Percentiles rank a stretch among this genome's conserved stretches.
Evolutionary conservation across 2,113 vertebrate genomes (phyloP).

Genomic region (Scomber colias): DNA sequence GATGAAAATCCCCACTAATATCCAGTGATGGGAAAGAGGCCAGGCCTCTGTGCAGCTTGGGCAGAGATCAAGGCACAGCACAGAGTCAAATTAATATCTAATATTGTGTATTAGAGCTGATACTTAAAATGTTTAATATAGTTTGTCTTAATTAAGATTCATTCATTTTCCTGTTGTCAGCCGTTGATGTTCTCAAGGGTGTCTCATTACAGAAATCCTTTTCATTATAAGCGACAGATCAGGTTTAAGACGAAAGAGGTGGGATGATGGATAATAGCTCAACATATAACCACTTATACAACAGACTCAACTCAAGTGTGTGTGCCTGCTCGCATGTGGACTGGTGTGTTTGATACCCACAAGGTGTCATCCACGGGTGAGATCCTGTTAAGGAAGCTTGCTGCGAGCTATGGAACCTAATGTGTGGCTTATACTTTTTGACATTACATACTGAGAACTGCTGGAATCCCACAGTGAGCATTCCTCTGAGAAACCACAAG

Average conservation of each 20-base stretch:
- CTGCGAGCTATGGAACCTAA: background rate
- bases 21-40: constrained; percentile 33
- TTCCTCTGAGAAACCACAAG: constrained; percentile 64
- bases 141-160: constrained; percentile 59
- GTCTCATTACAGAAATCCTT: constrained; percentile 41
- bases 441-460: background rate
- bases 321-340: constrained; percentile 18
- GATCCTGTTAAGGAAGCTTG: constrained; percentile 33
- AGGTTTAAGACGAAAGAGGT: constrained; percentile 3
- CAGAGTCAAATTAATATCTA: constrained; percentile 53
- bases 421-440: constrained; percentile 11
- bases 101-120: constrained; percentile 40
- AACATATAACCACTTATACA: background rate
- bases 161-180: constrained; percentile 52
- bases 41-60: constrained; percentile 30
- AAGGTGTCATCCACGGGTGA: constrained; percentile 46
- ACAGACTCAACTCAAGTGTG: background rate
- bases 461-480: constrained; percentile 67
- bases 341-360: constrained; percentile 42
- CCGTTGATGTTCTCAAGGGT: constrained; percentile 24
- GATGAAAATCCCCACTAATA: constrained; percentile 5
- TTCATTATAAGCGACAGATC: constrained; percentile 34
- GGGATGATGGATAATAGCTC: background rate
- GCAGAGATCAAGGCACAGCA: constrained; percentile 46
- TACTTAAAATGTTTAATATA: constrained; percentile 46